Conservation (phyloP, 2,113 vertebrate species). For the Egretta garzetta region DNA sequence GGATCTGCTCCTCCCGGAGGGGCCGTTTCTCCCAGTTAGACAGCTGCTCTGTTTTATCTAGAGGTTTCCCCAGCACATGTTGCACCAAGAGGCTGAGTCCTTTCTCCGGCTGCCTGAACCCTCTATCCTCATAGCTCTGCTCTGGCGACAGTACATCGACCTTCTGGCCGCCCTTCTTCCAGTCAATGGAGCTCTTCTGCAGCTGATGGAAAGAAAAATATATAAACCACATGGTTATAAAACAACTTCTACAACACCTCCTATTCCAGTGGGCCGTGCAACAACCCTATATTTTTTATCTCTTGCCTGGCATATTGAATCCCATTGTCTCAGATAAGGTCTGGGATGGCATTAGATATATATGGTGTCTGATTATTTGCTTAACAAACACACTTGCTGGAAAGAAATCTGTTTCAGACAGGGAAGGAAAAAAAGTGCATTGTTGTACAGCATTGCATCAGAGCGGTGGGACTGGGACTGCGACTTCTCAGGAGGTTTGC, state of each 20-base stretch:
- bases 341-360: background rate
- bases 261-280: background rate
- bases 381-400: slow-evolving; percentile 33
- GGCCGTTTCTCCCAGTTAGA: slow-evolving; percentile 90
- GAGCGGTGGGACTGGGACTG: background rate
- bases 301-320: background rate
- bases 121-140: background rate
- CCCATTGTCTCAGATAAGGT: background rate
- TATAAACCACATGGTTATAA: background rate
- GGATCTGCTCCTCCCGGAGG: slow-evolving; percentile 81
- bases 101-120: slow-evolving; percentile 64
- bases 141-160: background rate
- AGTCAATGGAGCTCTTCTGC: background rate
- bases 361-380: background rate
- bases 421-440: background rate
- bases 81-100: slow-evolving; percentile 89
- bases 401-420: background rate
- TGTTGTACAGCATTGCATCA: background rate
- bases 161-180: background rate
- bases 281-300: background rate
- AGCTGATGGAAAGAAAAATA: slow-evolving; percentile 30
- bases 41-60: slow-evolving; percentile 88
- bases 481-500: background rate
- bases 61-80: slow-evolving; percentile 82
- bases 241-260: background rate